Percentiles rank a stretch among this genome's conserved stretches.
phyloP scores from a whole-genome alignment of 2,797 vertebrate genomes.

The Rhinogobio ventralis region DNA sequence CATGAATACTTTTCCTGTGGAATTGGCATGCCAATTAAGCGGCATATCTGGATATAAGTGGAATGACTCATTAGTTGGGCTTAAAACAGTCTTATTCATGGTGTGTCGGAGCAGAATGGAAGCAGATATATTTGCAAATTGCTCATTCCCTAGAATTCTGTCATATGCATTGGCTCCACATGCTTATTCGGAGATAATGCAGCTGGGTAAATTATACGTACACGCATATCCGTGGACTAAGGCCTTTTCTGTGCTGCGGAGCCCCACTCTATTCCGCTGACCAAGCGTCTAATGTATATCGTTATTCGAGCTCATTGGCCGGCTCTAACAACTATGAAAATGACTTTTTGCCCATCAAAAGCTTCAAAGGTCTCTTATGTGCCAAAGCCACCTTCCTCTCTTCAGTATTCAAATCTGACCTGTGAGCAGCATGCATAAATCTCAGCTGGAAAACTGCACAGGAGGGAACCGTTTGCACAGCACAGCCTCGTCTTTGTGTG shows the following conservation, averaged over 20 bases:
- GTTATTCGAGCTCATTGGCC: constrained; percentile 18
- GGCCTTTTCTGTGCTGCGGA: background rate
- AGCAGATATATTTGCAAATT: constrained; percentile 20
- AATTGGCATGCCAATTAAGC: background rate
- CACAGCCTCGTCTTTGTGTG: constrained; percentile 14
- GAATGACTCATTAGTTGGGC: constrained; percentile 26
- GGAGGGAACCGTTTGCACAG: constrained; percentile 1
- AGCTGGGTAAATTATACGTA: constrained; percentile 12
- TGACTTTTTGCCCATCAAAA: constrained; percentile 36
- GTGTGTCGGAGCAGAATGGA: constrained; percentile 4
- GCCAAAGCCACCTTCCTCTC: constrained; percentile 37
- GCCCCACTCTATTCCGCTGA: constrained; percentile 6
- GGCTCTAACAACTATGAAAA: constrained; percentile 44
- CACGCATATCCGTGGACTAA: background rate
- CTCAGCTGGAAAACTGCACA: constrained; percentile 33
- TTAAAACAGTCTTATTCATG: constrained; percentile 42
- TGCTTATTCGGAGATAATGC: constrained; percentile 18
- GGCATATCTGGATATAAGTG: constrained; percentile 4
- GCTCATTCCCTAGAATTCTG: constrained; percentile 5
- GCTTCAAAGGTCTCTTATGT: constrained; percentile 47
- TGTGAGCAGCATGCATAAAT: constrained; percentile 49
- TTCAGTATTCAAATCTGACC: constrained; percentile 48
- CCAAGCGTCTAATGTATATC: constrained; percentile 32
- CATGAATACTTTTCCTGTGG: constrained; percentile 2
- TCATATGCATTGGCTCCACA: constrained; percentile 22